Base-by-base conservation (phyloP, 64 coral and sea anemone species). In the Stichodactyla helianthus region DNA sequence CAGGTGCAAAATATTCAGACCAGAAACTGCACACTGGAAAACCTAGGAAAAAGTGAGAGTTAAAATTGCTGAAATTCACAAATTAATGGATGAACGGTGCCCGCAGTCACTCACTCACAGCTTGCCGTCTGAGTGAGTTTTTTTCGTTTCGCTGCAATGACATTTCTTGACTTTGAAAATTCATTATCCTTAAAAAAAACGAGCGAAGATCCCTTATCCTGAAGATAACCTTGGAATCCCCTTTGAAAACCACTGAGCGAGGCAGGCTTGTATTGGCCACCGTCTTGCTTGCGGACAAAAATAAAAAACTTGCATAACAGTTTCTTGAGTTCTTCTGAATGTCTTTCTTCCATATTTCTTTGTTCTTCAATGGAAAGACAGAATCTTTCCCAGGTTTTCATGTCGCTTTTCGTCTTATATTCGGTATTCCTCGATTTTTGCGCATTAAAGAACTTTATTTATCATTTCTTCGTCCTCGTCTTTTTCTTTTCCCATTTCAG, bases 201-300 rank as follows among this genome's bases (percentile, higher is more conserved):
- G 71, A 55, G 3, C 10, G 59, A 44, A 17, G 83, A 86, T 13
- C 52, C 55, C 16, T 79, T 86, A 12, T 70, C 71, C 10, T 87
- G 60, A 4, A 87, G 51, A n/a, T 65, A 83, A 26, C 77, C 20
- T 77, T 92, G 90, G 5, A 92, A n/a, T 55, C 85, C 87, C 77
- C 85, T 25, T 23, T 88, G 54, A 17, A 85, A 82, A 16, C 77
- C 71, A 17, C 54, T 87, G 0, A 90, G 28, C 15, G 84, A 77
- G 10, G 14, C 62, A 7, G 28, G 28, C 28, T 31, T 1, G 28
- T 31, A 31, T 31, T 31, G 0, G 56, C 10, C 15, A 55, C 55
- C 55, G 35, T 88, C 57, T 51, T 82, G 77, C 50, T 80, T 65
- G 51, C 55, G 12, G 20, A 88, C 57, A 12, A 28, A 25, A 4